A percentile compares a stretch with the other conserved stretches of the same genome.
Conservation (phyloP, 2,797 vertebrate genomes). For the Micrastur ruficollis region DNA sequence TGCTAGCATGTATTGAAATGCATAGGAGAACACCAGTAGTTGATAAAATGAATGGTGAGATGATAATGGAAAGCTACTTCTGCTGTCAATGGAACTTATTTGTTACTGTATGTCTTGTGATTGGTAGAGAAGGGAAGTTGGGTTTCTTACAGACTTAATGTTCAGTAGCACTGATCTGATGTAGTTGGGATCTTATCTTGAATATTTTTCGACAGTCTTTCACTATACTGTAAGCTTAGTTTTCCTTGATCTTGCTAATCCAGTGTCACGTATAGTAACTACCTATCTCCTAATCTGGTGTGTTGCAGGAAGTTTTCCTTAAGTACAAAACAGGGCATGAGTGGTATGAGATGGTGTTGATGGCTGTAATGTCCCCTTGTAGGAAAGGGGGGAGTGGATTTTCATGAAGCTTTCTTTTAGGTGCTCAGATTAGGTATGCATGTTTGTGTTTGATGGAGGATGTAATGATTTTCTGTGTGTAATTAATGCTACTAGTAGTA, state of each 20-base stretch:
- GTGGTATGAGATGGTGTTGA: background rate
- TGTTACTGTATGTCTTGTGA: background rate
- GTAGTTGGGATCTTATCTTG: background rate
- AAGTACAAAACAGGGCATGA: background rate
- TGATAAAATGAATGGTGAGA: background rate
- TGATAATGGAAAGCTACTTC: background rate
- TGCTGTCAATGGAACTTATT: background rate
- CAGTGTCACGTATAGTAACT: background rate
- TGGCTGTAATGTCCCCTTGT: background rate
- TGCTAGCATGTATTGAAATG: background rate
- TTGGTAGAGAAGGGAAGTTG: background rate
- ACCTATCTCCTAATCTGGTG: background rate
- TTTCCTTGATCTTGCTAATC: background rate
- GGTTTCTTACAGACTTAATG: background rate
- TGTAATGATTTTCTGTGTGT: background rate
- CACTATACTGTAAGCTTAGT: background rate
- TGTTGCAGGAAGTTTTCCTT: background rate
- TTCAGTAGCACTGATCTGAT: background rate
- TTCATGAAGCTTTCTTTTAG: background rate
- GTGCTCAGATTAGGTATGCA: background rate
- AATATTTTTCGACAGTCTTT: background rate
- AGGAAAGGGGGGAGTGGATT: background rate
- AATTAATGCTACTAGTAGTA: background rate
- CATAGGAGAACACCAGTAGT: background rate
- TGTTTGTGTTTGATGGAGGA: background rate